Percentiles rank a stretch among this genome's conserved stretches.
phyloP scores from a whole-genome alignment of 2,888 invertebrate genomes.

The Norana najaformis region DNA sequence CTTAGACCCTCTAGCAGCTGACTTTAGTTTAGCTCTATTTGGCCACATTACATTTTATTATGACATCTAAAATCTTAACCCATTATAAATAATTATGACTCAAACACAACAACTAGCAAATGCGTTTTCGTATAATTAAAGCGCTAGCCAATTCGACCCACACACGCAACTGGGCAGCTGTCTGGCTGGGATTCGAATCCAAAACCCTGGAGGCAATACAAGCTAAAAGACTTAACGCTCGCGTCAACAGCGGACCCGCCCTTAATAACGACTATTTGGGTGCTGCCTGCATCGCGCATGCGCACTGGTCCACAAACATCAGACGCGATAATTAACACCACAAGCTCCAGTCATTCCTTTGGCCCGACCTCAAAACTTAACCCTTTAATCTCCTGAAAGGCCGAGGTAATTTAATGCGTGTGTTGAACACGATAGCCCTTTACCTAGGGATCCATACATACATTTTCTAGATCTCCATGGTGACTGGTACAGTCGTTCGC shows the following conservation, averaged over 20 bases:
- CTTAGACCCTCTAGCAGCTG: no score
- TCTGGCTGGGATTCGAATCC: neutral
- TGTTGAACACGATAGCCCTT: neutral
- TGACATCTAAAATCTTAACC: no score
- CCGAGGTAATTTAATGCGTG: neutral
- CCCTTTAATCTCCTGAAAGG: neutral
- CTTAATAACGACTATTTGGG: neutral
- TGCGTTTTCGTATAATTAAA: no score
- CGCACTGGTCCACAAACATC: neutral
- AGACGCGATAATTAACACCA: slow-evolving; percentile 1
- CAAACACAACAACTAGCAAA: no score
- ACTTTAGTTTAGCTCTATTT: no score
- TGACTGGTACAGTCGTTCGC: neutral
- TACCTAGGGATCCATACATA: neutral
- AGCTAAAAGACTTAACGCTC: neutral
- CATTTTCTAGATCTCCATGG: neutral
- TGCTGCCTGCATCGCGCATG: neutral
- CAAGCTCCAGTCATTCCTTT: neutral
- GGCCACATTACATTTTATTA: no score
- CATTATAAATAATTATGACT: no score
- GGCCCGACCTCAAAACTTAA: neutral
- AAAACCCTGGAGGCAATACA: neutral
- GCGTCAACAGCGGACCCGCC: neutral
- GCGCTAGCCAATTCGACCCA: no score
- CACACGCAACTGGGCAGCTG: no score